Evolutionary conservation across 2,113 vertebrate species (phyloP), one percentile per base, ranked within the genome.

Genomic region (Larimichthys polyactis): DNA sequence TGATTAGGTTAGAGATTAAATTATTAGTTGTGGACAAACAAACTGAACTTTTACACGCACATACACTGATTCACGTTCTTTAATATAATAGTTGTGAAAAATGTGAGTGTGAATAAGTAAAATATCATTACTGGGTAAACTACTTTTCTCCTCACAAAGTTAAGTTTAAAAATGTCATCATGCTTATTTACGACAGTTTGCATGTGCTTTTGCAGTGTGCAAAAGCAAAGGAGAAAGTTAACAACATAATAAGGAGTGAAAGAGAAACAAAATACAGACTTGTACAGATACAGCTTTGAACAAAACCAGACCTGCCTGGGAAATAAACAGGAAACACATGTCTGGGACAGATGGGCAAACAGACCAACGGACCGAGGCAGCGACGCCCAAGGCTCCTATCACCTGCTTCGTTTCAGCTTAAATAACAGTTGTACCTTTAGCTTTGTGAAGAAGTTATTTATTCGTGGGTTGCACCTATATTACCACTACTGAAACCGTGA

Each of bases 281-380:
- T 36, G 24, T 55, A 67, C 4, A 78, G 12, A 71, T 9, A 14
- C 22, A 75, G 57, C 52, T 75, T 65, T 84, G 85, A 86, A 83
- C 73, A 84, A 48, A 87, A 87, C 62, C 84, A 87, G 88, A 87
- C 54, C 69, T 88, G 87, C 32, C 40, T 63, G 58, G 22, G 60
- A 67, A 85, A 86, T 52, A 87, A 86, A 88, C 77, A 89, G 83
- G 87, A 91, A 91, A 79, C 85, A 82, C 75, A 82, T 85, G 78
- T 75, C 72, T 24, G 14, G 58, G 77, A 77, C 75, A 85, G 77
- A 89, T 75, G 79, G 70, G 58, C 82, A 58, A 60, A 78, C 49
- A 51, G 73, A 76, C 73, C 75, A 65, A 79, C 24, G 19, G 75
- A 75, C 72, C 62, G 75, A 80, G 74, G 54, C 55, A 78, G 63